A percentile compares a stretch with the other conserved stretches of the same genome.
Conservation (phyloP, 1,140 invertebrate species). For the Diorhabda carinulata region DNA sequence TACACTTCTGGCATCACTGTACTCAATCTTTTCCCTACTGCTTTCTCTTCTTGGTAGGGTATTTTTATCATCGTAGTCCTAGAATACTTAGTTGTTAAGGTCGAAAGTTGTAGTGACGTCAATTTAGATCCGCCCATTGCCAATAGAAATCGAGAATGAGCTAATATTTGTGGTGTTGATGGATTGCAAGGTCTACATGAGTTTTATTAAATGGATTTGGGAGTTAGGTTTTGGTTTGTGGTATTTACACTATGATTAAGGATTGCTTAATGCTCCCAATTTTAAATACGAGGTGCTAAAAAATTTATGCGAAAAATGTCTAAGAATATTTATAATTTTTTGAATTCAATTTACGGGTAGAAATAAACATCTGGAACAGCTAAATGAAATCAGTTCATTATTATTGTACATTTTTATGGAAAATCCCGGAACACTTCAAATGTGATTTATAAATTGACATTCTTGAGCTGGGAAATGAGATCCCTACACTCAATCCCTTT, state of each 20-base stretch:
- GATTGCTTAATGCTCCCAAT: slow-evolving; percentile 8
- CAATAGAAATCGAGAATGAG: slow-evolving; percentile 30
- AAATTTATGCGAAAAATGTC: background rate
- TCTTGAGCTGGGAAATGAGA: too few relatives aligned
- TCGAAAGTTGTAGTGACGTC: slow-evolving; percentile 26
- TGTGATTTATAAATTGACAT: too few relatives aligned
- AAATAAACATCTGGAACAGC: too few relatives aligned
- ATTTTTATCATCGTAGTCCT: background rate
- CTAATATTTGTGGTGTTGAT: slow-evolving; percentile 30
- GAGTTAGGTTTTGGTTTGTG: slow-evolving; percentile 5
- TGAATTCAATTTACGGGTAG: too few relatives aligned
- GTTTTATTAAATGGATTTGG: slow-evolving; percentile 11
- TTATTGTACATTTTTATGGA: too few relatives aligned
- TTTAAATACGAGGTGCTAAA: background rate
- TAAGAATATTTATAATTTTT: too few relatives aligned
- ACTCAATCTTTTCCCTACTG: too few relatives aligned
- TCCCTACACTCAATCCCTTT: too few relatives aligned
- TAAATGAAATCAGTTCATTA: too few relatives aligned
- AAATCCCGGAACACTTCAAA: too few relatives aligned
- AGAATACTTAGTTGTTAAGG: background rate
- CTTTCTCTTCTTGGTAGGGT: too few relatives aligned
- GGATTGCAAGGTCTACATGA: slow-evolving; percentile 16
- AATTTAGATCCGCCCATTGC: slow-evolving; percentile 21
- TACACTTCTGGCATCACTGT: too few relatives aligned
- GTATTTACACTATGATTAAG: slow-evolving; percentile 13